Base-by-base conservation (phyloP, 53 echinoderm and acorn worm genomes). In the Glandiceps talaboti region DNA sequence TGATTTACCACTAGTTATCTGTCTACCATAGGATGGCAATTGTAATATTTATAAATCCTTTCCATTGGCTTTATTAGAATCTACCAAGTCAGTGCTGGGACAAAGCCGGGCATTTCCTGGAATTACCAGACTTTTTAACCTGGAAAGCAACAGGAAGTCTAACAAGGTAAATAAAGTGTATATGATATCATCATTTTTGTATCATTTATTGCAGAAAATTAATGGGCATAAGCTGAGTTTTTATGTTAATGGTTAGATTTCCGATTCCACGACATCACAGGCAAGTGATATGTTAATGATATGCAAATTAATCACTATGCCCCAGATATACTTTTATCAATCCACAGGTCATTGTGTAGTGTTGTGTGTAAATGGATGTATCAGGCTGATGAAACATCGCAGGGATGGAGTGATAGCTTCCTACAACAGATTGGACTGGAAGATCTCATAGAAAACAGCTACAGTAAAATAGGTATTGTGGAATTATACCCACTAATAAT, bases 61-160 rank as follows among this genome's bases (percentile, higher is more conserved):
- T n/a, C n/a, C n/a, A n/a, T n/a, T n/a, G n/a, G n/a, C 64, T 45
- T 12, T 72, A 27, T 0, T 29, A 88, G 88, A 84, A 84, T 31
- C 78, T 88, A 25, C 64, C 30, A 30, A 80, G 81, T 32, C 74
- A 73, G 1, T 85, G 87, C 32, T 99, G 99, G 99, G 84, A 87
- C 25, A 91, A 88, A 83, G 99, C 93, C 1, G 88, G 88, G 27
- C 83, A 89, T 30, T 99, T 99, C 79, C 84, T 99, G 85, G 99
- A 99, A 76, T 82, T 99, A n/a, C 84, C 99, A 32, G 99, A 99
- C 87, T 99, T 86, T 77, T 77, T 99, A 86, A 91, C 93, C 0
- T 99, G 91, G 89, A 89, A 80, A 76, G 91, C 99, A 73, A 89
- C 99, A 28, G 94, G 94, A 72, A 83, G 87, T 32, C 76, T 82